Evolutionary conservation across 30 jellyfish, hydroid and myxozoan species (phyloP).

Genomic region (Chrysaora quinquecirrha): DNA sequence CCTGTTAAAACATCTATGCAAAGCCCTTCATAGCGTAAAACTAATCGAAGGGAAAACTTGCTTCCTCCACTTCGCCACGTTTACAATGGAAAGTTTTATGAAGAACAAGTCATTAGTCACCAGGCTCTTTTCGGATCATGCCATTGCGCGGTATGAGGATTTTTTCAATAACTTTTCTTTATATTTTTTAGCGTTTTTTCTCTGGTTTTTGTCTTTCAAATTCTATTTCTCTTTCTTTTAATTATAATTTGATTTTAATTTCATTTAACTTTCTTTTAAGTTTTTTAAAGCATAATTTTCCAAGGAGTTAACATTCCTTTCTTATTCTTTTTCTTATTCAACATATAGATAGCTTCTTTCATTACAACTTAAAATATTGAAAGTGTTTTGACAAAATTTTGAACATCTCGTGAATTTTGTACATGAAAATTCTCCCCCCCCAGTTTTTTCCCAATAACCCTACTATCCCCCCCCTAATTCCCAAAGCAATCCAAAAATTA

Average conservation of each 20-base stretch:
- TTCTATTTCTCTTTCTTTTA: neutral
- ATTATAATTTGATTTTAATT: neutral
- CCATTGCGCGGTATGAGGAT: neutral
- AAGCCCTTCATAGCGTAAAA: neutral
- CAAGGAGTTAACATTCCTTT: neutral
- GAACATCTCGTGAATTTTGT: too few relatives aligned
- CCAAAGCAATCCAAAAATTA: too few relatives aligned
- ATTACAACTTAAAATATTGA: too few relatives aligned
- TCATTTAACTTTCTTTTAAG: too few relatives aligned
- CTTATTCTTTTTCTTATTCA: too few relatives aligned
- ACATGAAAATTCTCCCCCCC: too few relatives aligned
- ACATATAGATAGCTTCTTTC: too few relatives aligned
- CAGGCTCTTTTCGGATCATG: slow-evolving; percentile 29
- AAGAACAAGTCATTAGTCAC: slow-evolving; percentile 60
- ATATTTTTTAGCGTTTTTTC: neutral
- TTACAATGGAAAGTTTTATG: slow-evolving; percentile 71
- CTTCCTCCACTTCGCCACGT: slow-evolving; percentile 91
- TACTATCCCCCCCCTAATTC: too few relatives aligned
- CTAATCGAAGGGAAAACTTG: neutral
- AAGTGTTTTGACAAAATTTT: too few relatives aligned
- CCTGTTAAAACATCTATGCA: neutral
- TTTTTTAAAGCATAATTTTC: neutral
- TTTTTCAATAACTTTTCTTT: neutral
- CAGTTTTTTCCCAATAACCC: too few relatives aligned
- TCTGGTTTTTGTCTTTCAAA: neutral